Conservation (phyloP, 2,888 invertebrate genomes). For the Tetropium fuscum region DNA sequence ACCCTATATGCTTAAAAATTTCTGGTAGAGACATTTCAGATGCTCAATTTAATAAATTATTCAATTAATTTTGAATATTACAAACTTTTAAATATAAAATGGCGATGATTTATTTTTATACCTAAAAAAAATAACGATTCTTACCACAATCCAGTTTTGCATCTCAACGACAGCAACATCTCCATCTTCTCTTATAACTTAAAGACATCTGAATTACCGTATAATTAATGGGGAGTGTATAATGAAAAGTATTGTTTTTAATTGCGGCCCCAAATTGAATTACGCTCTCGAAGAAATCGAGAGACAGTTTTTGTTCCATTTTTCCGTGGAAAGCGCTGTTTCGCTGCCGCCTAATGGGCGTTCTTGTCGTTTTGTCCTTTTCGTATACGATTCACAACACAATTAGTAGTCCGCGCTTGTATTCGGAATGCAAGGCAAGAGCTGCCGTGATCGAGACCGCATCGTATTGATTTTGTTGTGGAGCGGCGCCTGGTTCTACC, state of each 20-base stretch:
- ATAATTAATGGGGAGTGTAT: background rate
- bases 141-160: too few species aligned
- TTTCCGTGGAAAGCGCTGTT: background rate
- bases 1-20: too few species aligned
- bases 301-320: slow-evolving; percentile 8
- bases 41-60: too few species aligned
- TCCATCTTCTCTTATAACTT: too few species aligned
- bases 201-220: background rate
- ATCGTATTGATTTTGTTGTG: slow-evolving; percentile 43
- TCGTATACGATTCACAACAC: slow-evolving; percentile 5
- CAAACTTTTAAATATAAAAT: too few species aligned
- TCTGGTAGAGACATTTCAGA: too few species aligned
- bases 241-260: slow-evolving; percentile 8
- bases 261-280: slow-evolving; percentile 7
- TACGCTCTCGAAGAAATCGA: background rate
- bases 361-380: slow-evolving; percentile 18
- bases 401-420: slow-evolving; percentile 11
- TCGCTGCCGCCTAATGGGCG: slow-evolving; percentile 16
- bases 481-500: slow-evolving; percentile 44
- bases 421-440: slow-evolving; percentile 9
- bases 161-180: too few species aligned
- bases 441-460: slow-evolving; percentile 36
- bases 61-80: too few species aligned
- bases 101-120: too few species aligned
- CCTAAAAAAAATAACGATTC: too few species aligned